Percentiles rank a stretch among this genome's conserved stretches.
Conservation (phyloP, 1,140 invertebrate species). For the Belonocnema kinseyi region DNA sequence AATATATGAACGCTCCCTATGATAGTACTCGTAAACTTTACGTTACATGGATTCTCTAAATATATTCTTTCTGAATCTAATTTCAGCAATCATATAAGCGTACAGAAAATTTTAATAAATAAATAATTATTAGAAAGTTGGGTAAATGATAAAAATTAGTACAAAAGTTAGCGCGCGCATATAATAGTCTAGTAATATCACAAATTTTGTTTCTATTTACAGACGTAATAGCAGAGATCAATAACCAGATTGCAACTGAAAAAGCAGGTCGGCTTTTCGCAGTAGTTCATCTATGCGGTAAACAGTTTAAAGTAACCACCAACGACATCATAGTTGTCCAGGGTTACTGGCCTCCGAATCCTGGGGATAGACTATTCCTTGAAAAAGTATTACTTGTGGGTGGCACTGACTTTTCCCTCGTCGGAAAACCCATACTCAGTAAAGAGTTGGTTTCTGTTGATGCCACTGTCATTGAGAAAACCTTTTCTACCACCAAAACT, state of each 20-base stretch:
- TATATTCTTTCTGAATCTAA: too few relatives aligned
- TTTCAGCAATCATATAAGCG: too few relatives aligned
- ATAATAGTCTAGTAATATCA: not conserved
- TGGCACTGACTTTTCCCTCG: conserved; percentile 88
- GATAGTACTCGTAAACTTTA: too few relatives aligned
- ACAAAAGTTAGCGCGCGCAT: too few relatives aligned
- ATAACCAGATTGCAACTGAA: conserved; percentile 76
- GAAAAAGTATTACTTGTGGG: conserved; percentile 93
- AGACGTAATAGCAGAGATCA: conserved; percentile 77
- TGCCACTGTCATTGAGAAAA: conserved; percentile 93
- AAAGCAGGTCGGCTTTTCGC: conserved; percentile 88
- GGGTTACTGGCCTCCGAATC: conserved; percentile 88
- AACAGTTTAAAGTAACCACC: conserved; percentile 91
- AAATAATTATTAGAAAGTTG: too few relatives aligned
- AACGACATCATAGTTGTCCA: conserved; percentile 91
- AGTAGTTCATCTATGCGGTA: conserved; percentile 87
- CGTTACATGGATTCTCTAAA: too few relatives aligned
- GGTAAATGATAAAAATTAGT: too few relatives aligned
- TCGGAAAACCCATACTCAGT: conserved; percentile 89
- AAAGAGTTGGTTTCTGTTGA: conserved; percentile 84
- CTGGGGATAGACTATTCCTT: conserved; percentile 88
- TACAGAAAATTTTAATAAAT: too few relatives aligned
- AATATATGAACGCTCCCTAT: too few relatives aligned
- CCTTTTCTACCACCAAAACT: conserved; percentile 88
- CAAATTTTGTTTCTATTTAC: conserved; percentile 42